phyloP scores from a whole-genome alignment of 2,113 vertebrate species.

The Machaerirhynchus nigripectus region DNA sequence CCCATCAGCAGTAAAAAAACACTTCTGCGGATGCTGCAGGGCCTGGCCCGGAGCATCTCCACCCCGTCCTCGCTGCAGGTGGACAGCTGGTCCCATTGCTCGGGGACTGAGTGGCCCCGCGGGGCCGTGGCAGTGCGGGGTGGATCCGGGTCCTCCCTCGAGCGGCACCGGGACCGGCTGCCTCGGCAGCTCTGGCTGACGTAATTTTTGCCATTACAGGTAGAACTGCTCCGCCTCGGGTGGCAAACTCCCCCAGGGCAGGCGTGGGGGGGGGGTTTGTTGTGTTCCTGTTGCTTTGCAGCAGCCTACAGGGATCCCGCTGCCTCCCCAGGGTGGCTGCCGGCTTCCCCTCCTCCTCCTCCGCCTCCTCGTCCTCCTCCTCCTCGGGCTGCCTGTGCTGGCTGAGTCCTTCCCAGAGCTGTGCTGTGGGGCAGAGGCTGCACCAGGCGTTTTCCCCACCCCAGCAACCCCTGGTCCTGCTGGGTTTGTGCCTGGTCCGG shows the following conservation, averaged over 20 bases:
- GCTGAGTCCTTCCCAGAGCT: background rate
- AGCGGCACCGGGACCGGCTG: background rate
- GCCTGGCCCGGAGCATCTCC: background rate
- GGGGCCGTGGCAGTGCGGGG: background rate
- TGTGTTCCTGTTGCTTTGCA: slow-evolving; percentile 3
- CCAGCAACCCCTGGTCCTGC: background rate
- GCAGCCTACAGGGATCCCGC: background rate
- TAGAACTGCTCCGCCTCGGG: background rate
- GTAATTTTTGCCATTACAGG: slow-evolving; percentile 32
- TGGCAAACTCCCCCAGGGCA: background rate
- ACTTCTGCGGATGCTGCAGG: background rate
- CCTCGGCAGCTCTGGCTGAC: slow-evolving; percentile 3
- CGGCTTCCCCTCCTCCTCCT: background rate
- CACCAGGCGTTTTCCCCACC: background rate
- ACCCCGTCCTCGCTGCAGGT: background rate
- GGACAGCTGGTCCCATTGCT: background rate
- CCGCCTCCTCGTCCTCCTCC: background rate
- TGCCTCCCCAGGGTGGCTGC: background rate
- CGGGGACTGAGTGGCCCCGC: rapidly evolving
- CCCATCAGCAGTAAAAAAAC: background rate
- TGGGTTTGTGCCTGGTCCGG: background rate
- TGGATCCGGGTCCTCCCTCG: background rate
- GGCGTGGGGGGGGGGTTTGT: background rate
- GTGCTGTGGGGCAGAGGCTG: background rate
- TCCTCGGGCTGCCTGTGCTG: background rate